These are phyloP conservation scores for Cirrhinus mrigala DNA, from an alignment of 2,797 vertebrate genomes.

Conservation along the genomic window DNA sequence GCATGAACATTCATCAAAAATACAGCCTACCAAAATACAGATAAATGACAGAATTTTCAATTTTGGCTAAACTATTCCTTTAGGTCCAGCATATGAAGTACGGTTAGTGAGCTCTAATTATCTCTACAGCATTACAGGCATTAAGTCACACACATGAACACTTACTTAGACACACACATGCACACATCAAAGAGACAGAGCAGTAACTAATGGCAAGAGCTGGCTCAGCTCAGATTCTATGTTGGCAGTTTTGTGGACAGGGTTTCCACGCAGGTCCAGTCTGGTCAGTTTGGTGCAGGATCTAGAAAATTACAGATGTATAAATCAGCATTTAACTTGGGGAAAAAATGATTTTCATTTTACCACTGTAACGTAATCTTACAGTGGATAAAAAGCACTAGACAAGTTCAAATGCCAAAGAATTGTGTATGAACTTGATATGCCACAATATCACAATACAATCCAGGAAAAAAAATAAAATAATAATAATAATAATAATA, in stretches of 20 bases:
- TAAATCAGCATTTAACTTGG: too few species aligned
- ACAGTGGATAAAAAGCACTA: too few species aligned
- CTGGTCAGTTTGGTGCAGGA: conserved; percentile 82
- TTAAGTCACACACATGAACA: background rate
- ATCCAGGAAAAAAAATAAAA: too few species aligned
- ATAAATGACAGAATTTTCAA: background rate
- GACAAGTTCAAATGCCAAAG: too few species aligned
- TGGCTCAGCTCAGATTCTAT: conserved; percentile 71
- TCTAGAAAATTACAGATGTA: too few species aligned
- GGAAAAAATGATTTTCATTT: too few species aligned
- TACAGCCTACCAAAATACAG: background rate
- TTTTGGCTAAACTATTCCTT: background rate
- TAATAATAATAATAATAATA: too few species aligned
- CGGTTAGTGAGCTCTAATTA: background rate
- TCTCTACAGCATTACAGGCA: background rate
- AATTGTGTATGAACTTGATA: too few species aligned
- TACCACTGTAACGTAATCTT: too few species aligned
- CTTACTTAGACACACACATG: background rate
- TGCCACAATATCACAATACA: too few species aligned
- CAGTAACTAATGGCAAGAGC: conserved; percentile 81
- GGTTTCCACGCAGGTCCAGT: conserved; percentile 86
- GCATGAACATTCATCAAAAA: conserved; percentile 1
- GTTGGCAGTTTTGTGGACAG: conserved; percentile 74
- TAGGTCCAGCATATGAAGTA: background rate
- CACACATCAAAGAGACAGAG: conserved; percentile 80